Base-by-base conservation (phyloP, 2,113 vertebrate genomes). In the Marcusenius ussheri region DNA sequence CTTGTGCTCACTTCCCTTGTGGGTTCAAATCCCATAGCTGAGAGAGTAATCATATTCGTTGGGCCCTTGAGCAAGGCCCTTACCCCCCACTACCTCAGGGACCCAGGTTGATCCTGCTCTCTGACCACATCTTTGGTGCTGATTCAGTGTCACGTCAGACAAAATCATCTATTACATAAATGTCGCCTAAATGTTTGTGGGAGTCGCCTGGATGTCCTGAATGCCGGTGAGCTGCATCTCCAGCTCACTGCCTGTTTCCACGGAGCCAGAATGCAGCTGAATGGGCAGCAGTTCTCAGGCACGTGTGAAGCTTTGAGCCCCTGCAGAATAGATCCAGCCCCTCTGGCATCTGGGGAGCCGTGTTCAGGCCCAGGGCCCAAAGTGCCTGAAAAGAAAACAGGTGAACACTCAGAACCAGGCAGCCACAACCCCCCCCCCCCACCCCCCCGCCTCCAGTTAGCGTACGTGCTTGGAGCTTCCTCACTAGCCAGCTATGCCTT, bases 121-220 rank as follows among this genome's bases (percentile, higher is more conserved):
- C 56, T 62, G 62, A 27, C 62, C 62, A 0, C 62, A 27, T 27
- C 17, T 27, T 27, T 27, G 58, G 58, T 66, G 58, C 58, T 66
- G 56, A 24, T n/a, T 21, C 56, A 8, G 1, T 24, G 6, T 90
- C 50, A 83, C 89, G 88, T 88, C 85, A 50, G 21, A 62, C 56
- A n/a, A n/a, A 62, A 62, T 58, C 53, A 58, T 58, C 53, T 58
- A 6, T 58, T 24, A 24, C 56, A 58, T 58, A 62, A 62, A 62
- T 91, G 91, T 89, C 89, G 91, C 88, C 53, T 87, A 88, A 89
- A 77, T 86, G 89, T 80, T 91, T 92, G 87, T 90, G 88, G 92
- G 92, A 91, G 92, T 91, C 90, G 53, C 91, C 90, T 89, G 90
- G 90, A 88, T 90, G 0, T 92, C 90, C 91, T 90, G 46, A 87